Percentiles rank a stretch among this genome's conserved stretches.
Evolutionary conservation across 2,113 vertebrate species (phyloP).

Genomic region (Strix aluco): DNA sequence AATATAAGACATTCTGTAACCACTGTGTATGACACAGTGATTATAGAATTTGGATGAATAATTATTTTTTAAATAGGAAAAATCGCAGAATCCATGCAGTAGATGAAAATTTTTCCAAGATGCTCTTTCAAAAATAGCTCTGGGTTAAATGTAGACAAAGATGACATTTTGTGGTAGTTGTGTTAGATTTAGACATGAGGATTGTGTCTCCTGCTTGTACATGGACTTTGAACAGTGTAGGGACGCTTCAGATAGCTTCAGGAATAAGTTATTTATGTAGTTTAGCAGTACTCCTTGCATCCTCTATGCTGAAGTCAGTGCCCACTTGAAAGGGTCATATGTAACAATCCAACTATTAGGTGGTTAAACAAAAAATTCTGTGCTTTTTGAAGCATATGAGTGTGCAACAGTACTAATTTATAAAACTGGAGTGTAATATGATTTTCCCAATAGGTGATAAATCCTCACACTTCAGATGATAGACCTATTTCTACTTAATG

Average conservation of each 20-base stretch:
- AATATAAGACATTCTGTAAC: background rate
- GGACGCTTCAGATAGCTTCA: background rate
- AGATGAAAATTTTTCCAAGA: background rate
- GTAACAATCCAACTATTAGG: background rate
- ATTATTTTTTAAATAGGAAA: background rate
- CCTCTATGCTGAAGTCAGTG: background rate
- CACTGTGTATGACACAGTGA: background rate
- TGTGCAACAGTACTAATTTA: background rate
- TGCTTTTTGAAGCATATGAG: background rate
- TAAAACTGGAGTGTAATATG: background rate
- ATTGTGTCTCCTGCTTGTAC: background rate
- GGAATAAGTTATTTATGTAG: background rate
- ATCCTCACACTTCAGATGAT: background rate
- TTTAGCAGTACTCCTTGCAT: background rate
- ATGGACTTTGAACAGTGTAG: background rate
- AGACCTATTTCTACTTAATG: background rate
- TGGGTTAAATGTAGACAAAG: background rate
- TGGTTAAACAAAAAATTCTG: background rate
- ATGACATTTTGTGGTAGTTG: background rate
- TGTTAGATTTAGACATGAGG: background rate
- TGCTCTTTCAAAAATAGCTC: background rate
- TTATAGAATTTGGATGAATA: background rate
- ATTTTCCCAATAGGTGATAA: conserved; percentile 3
- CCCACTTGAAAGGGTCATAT: background rate
- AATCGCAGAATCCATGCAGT: background rate